Base-by-base conservation (phyloP, 2,797 vertebrate species). In the Pipistrellus pygmaeus region DNA sequence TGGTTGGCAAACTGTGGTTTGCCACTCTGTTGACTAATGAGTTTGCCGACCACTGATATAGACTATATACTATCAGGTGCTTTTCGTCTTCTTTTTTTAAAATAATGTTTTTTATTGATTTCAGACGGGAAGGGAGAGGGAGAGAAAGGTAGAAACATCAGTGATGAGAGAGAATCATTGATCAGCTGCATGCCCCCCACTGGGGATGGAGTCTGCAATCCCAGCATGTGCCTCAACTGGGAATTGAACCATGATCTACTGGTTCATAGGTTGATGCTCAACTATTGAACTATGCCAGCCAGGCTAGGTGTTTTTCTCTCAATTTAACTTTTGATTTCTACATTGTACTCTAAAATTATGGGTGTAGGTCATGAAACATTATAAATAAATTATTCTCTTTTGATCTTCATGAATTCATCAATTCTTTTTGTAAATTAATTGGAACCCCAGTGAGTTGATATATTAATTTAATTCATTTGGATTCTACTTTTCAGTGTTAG, bases 341-440 rank as follows among this genome's bases (percentile, higher is more conserved):
- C 0, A 35, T 51, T 12, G 1, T 75, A 32, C 18, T 48, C 71
- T 69, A 89, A 94, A 87, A 86, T 76, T 90, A 78, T 48, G 51
- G 57, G 8, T 41, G 2, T 87, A 38, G 11, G 25, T 12, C 30
- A 72, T 78, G 55, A 92, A 95, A 32, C 64, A 93, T 9, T 87
- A 55, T 17, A 86, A 55, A 23, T 78, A 93, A 95, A 95, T 85
- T n/a, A 21, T 89, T 97, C 35, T 76, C 30, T 82, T 96, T 96
- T 87, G 69, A 92, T 93, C n/a, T n/a, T 80, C 66, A 51, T 60
- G 76, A 91, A 60, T 71, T 25, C 92, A 88, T 96, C 51, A 57
- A 71, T 76, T 87, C 30, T 97, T 97, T 89, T 86, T 27, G 8
- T 96, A 85, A 96, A 91, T 97, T 97, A 96, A 97, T 97, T 97